Evolutionary conservation across 2,113 vertebrate species (phyloP), one percentile per base, ranked within the genome.

Genomic region (Ageneiosus marmoratus): DNA sequence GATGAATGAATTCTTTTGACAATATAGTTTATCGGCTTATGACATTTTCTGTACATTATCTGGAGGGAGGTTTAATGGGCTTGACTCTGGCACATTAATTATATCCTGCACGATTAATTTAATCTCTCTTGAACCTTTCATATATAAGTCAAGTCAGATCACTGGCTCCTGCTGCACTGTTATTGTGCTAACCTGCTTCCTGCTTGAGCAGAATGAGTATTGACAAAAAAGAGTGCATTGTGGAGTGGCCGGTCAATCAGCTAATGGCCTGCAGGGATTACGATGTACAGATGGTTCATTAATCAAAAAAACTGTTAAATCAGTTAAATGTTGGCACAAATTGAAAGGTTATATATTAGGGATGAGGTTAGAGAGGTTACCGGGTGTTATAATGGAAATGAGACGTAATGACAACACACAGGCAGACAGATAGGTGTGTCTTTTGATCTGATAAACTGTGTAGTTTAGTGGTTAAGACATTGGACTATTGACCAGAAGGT

Each of bases 251-350:
- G 67, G 74, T 85, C 88, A 73, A 88, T 88, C 72, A 85, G 90
- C 89, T 87, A 89, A 89, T 89, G 79, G 89, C 84, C 79, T 82
- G 27, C 50, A 12, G 80, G 79, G 82, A 87, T 84, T 83, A 65
- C 83, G 88, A 89, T 12, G 63, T 84, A 74, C 77, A 81, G 62
- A 77, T 58, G 83, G 87, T 87, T 62, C 75, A 77, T 89, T 78
- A 85, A 87, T 89, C 78, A 24, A 56, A 85, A 85, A 89, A 80
- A 90, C 88, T 87, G 77, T 88, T 7, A 56, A 55, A 72, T 44
- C 50, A 72, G 65, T 37, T 44, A 29, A 58, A 80, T 6, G 37
- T 22, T 3, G 60, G 11, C 56, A 18, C 24, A 29, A 20, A 5
- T 15, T 2, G 34, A 72, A 37, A 56, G 79, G 69, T 58, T 41